These are phyloP conservation scores for Eilema caniola DNA, from an alignment of 2,888 invertebrate species.

Conservation along the genomic window DNA sequence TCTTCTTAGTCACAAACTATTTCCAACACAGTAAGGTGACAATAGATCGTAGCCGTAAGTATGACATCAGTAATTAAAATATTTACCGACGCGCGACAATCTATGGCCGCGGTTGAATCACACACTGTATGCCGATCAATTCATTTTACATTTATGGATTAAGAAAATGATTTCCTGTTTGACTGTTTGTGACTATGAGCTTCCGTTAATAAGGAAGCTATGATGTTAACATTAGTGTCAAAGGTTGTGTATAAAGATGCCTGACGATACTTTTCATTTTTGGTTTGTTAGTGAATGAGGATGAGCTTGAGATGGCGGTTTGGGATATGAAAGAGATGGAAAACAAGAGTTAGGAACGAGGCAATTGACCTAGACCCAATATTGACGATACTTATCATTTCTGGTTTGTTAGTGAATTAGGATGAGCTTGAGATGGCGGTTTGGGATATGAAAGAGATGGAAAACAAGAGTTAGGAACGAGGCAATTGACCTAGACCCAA, in stretches of 20 bases:
- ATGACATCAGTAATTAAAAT: conserved; percentile 58
- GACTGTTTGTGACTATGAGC: background rate
- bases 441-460: too few relatives aligned
- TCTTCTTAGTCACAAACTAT: background rate
- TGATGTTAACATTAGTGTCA: background rate
- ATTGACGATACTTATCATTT: too few relatives aligned
- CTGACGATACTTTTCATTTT: background rate
- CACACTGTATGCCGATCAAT: conserved; percentile 13
- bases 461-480: too few relatives aligned
- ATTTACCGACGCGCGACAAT: conserved; percentile 44
- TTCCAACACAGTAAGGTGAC: background rate
- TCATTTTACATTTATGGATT: conserved; percentile 1
- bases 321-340: too few relatives aligned
- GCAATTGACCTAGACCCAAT: too few relatives aligned
- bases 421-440: too few relatives aligned
- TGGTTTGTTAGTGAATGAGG: background rate
- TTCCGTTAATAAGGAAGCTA: background rate
- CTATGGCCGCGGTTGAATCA: conserved; percentile 43
- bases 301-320: background rate
- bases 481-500: too few relatives aligned
- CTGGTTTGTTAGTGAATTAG: too few relatives aligned
- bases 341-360: too few relatives aligned
- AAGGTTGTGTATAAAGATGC: background rate
- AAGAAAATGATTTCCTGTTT: conserved; percentile 15
- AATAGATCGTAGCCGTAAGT: conserved; percentile 15